Evolutionary conservation across 2,888 invertebrate genomes (phyloP), one percentile per base, ranked within the genome.

Genomic region (Macrophya alboannulata): DNA sequence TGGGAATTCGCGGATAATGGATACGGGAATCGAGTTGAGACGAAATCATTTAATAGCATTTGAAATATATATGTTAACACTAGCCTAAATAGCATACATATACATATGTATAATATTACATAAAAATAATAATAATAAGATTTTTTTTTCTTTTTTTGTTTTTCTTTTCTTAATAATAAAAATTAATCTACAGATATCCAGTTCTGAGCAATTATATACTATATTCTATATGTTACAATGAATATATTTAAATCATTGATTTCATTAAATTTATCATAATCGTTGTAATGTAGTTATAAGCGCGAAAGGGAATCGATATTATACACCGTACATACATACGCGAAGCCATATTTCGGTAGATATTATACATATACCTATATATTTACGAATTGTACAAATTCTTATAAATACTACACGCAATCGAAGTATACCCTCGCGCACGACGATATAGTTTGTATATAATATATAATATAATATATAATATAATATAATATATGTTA

Each of bases 181-280:
- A 86, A 89, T 87, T 88, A 90, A 89, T 89, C 90, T 91, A 90
- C 88, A 88, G 85, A 87, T 89, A 91, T 89, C 90, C 91, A 90
- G 90, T 90, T 90, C 90, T 91, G 92, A 92, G 91, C 91, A 92
- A 92, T 87, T 59, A 86, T 86, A 31, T 31, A 31, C 31, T 62
- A 31, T 17, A 40, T 15, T 45, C 21, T 74, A 74, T 74, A 74
- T 59, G 81, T 81, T 59, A 81, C 59, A 59, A 81, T 62, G 62
- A 81, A 62, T 55, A 79, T 43, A 62, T 45, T 40, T 17, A 37
- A 37, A 68, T 25, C 55, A 51, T 48, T 76, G 76, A 77, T 31
- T 9, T 77, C 51, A 51, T 55, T 77, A 51, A 77, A 77, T 55
- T 77, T 21, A 25, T 45, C n/a, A 55, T 55, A 25, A 77, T 77